phyloP scores from a whole-genome alignment of 1,140 invertebrate species.

The Cotesia vestalis region DNA sequence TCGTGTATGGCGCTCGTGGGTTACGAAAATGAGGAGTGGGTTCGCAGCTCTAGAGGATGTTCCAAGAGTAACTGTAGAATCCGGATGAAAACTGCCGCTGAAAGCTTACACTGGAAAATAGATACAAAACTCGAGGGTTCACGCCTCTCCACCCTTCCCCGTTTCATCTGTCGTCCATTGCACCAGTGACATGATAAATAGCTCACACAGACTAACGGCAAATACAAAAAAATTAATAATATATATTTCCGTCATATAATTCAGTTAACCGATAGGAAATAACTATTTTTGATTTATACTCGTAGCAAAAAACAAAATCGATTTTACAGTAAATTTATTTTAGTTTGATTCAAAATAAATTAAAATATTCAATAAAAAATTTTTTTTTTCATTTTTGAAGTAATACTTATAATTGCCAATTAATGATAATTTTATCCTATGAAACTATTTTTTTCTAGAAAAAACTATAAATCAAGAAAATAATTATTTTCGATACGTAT shows the following conservation, averaged over 20 bases:
- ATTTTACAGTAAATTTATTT: too few relatives aligned
- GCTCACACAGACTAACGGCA: background rate
- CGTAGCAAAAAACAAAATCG: too few relatives aligned
- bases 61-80: slow-evolving; percentile 3
- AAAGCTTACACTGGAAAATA: slow-evolving; percentile 40
- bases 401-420: too few relatives aligned
- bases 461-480: too few relatives aligned
- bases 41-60: background rate
- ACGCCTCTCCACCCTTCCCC: background rate
- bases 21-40: slow-evolving; percentile 33
- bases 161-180: slow-evolving; percentile 8
- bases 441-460: too few relatives aligned
- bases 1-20: slow-evolving; percentile 28
- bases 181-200: slow-evolving; percentile 18
- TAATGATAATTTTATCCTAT: too few relatives aligned
- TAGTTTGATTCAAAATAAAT: too few relatives aligned
- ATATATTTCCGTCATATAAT: slow-evolving; percentile 3
- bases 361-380: too few relatives aligned
- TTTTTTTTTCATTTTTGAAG: too few relatives aligned
- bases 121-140: slow-evolving; percentile 33
- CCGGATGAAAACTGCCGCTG: slow-evolving; percentile 34
- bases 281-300: background rate
- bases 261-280: slow-evolving; percentile 1
- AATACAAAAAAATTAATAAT: background rate
- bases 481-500: too few relatives aligned